Evolutionary conservation across 2,888 invertebrate species (phyloP).

Genomic region (Xanthostigma xanthostigma): DNA sequence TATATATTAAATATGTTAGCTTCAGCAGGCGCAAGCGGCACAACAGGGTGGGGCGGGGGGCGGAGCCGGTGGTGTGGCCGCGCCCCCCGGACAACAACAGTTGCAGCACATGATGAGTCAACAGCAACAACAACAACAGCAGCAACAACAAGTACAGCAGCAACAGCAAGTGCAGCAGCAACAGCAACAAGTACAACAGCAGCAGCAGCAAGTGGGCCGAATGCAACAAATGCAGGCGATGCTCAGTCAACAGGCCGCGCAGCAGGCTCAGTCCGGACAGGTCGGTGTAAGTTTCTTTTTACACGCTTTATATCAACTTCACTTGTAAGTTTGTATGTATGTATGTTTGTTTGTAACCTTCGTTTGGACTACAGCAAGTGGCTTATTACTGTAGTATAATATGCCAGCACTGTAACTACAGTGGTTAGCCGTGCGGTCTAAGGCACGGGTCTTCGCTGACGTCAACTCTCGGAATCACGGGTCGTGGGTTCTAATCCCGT

Average conservation of each 20-base stretch:
- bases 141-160: slow-evolving; percentile 32
- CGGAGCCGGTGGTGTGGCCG: slow-evolving; percentile 20
- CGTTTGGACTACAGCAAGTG: too few species aligned
- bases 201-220: slow-evolving; percentile 30
- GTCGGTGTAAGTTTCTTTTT: not conserved
- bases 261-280: not conserved
- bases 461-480: too few species aligned
- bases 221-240: slow-evolving; percentile 28
- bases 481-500: too few species aligned
- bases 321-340: too few species aligned
- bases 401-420: too few species aligned
- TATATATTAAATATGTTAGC: not conserved
- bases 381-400: too few species aligned
- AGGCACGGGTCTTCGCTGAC: too few species aligned
- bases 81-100: slow-evolving; percentile 33
- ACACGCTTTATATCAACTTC: too few species aligned
- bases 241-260: slow-evolving; percentile 17
- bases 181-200: slow-evolving; percentile 31
- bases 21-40: slow-evolving; percentile 21
- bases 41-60: slow-evolving; percentile 19
- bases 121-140: slow-evolving; percentile 30
- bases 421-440: too few species aligned
- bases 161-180: slow-evolving; percentile 35
- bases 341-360: too few species aligned
- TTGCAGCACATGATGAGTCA: slow-evolving; percentile 34